These are phyloP conservation scores for Geodia barretti DNA, from an alignment of 37 sponge, comb jelly and placozoan genomes.

Conservation along the genomic window DNA sequence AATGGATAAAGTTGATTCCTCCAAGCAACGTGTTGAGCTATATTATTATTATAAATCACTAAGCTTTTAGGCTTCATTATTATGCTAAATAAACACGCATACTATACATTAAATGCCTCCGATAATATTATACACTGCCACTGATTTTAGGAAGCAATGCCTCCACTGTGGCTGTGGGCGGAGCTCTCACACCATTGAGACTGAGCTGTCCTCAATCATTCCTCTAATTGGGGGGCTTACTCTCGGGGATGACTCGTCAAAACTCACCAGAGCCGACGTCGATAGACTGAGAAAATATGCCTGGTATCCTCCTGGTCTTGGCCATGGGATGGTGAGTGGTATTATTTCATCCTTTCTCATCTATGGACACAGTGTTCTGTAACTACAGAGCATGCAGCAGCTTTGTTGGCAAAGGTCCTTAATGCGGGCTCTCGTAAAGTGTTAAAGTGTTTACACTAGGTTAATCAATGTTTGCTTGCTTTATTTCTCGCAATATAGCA, in stretches of 20 bases:
- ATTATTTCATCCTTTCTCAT: too few relatives aligned
- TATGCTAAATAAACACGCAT: too few relatives aligned
- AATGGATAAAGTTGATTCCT: background rate
- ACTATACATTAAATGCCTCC: too few relatives aligned
- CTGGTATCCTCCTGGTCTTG: constrained; percentile 47
- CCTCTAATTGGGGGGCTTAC: background rate
- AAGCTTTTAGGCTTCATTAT: too few relatives aligned
- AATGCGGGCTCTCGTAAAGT: background rate
- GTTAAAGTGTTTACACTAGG: background rate
- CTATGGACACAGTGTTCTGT: too few relatives aligned
- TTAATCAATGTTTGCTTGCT: background rate
- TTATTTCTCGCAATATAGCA: background rate
- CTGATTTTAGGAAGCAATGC: constrained; percentile 64
- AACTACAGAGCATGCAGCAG: background rate
- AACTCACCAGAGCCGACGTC: background rate
- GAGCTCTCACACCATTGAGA: constrained; percentile 20
- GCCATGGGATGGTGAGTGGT: constrained; percentile 29
- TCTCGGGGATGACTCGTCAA: background rate
- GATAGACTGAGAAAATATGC: constrained; percentile 28
- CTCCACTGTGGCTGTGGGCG: constrained; percentile 51
- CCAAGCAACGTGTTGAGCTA: background rate
- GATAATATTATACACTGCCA: too few relatives aligned
- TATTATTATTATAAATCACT: too few relatives aligned
- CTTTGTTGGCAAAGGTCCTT: background rate
- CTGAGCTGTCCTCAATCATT: background rate